These are phyloP conservation scores for Eretmochelys imbricata DNA, from an alignment of 2,113 vertebrate genomes.

Conservation along the genomic window DNA sequence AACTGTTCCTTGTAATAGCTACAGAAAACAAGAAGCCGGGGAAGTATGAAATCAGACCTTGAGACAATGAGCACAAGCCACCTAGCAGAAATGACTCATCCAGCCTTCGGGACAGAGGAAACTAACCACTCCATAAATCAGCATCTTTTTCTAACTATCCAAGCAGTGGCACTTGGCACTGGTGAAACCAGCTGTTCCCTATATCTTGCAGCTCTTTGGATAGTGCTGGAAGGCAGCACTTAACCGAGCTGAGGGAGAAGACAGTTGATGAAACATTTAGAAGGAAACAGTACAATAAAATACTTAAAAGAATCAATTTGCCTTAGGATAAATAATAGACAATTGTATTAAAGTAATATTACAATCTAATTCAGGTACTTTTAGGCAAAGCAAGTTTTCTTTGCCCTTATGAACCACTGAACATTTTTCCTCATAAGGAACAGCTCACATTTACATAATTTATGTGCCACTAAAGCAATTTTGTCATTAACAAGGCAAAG, in stretches of 20 bases:
- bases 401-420: background rate
- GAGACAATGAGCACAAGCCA: slow-evolving; percentile 62
- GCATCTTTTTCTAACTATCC: slow-evolving; percentile 36
- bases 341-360: background rate
- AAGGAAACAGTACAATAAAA: background rate
- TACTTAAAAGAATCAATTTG: slow-evolving; percentile 20
- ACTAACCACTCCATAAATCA: slow-evolving; percentile 46
- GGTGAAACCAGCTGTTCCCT: slow-evolving; percentile 38
- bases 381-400: background rate
- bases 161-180: slow-evolving; percentile 37
- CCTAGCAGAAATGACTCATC: slow-evolving; percentile 63
- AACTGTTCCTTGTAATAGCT: slow-evolving; percentile 35
- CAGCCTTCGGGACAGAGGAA: slow-evolving; percentile 57
- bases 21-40: slow-evolving; percentile 61
- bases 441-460: background rate
- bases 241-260: background rate
- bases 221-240: background rate
- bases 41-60: slow-evolving; percentile 64
- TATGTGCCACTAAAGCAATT: background rate
- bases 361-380: background rate
- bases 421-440: background rate
- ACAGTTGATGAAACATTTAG: background rate
- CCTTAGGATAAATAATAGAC: background rate
- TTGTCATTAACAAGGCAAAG: background rate
- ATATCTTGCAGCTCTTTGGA: background rate